Evolutionary conservation across 2,113 vertebrate genomes (phyloP).

Genomic region (Mustela lutreola): DNA sequence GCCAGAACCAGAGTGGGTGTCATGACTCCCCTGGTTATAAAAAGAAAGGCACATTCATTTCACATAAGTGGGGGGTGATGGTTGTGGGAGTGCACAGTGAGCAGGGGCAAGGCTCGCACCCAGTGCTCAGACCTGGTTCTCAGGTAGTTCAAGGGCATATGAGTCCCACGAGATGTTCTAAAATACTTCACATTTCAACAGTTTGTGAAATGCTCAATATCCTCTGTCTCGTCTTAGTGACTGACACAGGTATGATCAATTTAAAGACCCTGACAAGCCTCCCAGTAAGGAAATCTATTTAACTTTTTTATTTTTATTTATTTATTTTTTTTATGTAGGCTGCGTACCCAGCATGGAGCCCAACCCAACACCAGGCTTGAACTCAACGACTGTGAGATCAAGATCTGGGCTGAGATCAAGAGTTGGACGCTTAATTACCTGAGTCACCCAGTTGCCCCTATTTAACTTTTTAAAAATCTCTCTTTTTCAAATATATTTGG

Average conservation of each 20-base stretch:
- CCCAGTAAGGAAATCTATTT: not conserved
- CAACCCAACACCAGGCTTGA: not conserved
- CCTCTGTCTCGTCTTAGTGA: not conserved
- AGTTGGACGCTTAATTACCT: not conserved
- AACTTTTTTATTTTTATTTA: not conserved
- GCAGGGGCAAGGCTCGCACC: not conserved
- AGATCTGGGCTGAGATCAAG: not conserved
- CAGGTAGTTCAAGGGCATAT: not conserved
- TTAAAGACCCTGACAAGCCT: not conserved
- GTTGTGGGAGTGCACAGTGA: not conserved
- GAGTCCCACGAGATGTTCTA: not conserved
- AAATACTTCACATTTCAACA: not conserved
- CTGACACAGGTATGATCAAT: not conserved
- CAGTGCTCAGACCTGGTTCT: not conserved
- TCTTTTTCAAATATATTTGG: not conserved
- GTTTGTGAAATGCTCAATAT: not conserved
- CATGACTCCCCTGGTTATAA: not conserved
- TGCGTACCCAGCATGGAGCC: not conserved
- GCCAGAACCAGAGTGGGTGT: not conserved
- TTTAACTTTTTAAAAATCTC: not conserved
- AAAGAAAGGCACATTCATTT: not conserved
- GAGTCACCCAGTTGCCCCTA: not conserved
- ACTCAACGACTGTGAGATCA: not conserved
- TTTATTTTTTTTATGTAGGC: not conserved
- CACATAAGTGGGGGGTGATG: not conserved